These are phyloP conservation scores for Hylomyscus alleni DNA, from an alignment of 2,797 vertebrate species.

Conservation along the genomic window DNA sequence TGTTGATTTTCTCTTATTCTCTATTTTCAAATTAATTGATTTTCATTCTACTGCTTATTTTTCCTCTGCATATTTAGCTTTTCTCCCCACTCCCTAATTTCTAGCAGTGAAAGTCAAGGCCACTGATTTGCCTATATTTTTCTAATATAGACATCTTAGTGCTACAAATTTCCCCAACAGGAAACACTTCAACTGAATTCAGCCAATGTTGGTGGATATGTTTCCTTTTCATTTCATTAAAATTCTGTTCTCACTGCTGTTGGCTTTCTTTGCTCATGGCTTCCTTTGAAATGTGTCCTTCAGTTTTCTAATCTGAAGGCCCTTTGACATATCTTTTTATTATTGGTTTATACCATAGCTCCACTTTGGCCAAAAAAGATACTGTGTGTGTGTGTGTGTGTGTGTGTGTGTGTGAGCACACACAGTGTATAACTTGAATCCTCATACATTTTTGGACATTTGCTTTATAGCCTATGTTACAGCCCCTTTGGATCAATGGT, in stretches of 20 bases:
- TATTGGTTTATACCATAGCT: not conserved
- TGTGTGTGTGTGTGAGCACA: not conserved
- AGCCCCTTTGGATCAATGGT: constrained; percentile 28
- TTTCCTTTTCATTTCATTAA: not conserved
- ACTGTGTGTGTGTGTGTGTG: not conserved
- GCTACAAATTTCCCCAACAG: not conserved
- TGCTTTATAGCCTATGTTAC: constrained; percentile 11
- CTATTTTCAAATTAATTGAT: not conserved
- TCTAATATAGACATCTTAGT: not conserved
- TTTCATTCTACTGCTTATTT: not conserved
- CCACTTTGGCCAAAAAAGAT: not conserved
- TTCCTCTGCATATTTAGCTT: not conserved
- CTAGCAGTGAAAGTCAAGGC: not conserved
- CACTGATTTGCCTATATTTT: constrained; percentile 24
- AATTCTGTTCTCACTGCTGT: not conserved
- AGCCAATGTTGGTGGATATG: not conserved
- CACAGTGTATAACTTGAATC: constrained; percentile 1
- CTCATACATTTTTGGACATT: not conserved
- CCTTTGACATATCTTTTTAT: not conserved
- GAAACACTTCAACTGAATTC: not conserved
- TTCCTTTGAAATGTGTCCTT: constrained; percentile 14
- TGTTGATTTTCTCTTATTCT: not conserved
- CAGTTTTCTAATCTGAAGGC: constrained; percentile 7
- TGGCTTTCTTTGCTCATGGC: not conserved
- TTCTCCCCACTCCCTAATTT: not conserved